These are phyloP conservation scores for Drosophila carrolli DNA, from an alignment of 1,140 invertebrate genomes.

Conservation along the genomic window DNA sequence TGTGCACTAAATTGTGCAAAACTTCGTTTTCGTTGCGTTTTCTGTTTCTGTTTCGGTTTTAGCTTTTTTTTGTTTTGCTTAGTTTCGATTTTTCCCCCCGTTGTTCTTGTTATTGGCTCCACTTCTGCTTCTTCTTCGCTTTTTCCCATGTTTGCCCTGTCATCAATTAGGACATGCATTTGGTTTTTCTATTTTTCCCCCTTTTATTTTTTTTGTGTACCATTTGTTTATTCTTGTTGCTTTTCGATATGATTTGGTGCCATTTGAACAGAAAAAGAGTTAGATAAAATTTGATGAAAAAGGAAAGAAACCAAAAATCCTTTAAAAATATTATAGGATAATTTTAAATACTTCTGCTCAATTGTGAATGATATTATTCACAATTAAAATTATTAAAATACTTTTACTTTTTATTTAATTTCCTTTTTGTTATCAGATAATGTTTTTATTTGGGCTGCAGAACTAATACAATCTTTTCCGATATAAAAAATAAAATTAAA, in stretches of 20 bases:
- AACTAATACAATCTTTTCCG: too few species aligned
- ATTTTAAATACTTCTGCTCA: too few species aligned
- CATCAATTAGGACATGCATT: constrained; percentile 53
- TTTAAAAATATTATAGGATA: too few species aligned
- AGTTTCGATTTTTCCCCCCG: constrained; percentile 27
- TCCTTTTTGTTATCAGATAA: background rate
- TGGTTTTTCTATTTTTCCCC: constrained; percentile 29
- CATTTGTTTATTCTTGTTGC: constrained; percentile 11
- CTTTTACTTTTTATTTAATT: too few species aligned
- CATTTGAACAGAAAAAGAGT: too few species aligned
- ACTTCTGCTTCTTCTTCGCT: background rate
- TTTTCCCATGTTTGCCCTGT: constrained; percentile 37
- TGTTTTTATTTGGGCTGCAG: too few species aligned
- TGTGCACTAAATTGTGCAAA: constrained; percentile 76
- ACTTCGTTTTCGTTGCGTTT: constrained; percentile 66
- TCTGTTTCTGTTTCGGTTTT: constrained; percentile 37
- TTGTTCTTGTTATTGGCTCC: constrained; percentile 20
- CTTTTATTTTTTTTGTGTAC: background rate
- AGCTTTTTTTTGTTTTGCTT: constrained; percentile 48
- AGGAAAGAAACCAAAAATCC: too few species aligned
- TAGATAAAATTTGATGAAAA: too few species aligned
- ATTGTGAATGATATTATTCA: too few species aligned
- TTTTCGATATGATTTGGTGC: constrained; percentile 26
- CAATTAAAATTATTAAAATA: too few species aligned
- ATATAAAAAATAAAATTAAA: background rate